Percentiles rank a stretch among this genome's conserved stretches.
Evolutionary conservation across 2,888 invertebrate species (phyloP).

Genomic region (Heliconius erato): DNA sequence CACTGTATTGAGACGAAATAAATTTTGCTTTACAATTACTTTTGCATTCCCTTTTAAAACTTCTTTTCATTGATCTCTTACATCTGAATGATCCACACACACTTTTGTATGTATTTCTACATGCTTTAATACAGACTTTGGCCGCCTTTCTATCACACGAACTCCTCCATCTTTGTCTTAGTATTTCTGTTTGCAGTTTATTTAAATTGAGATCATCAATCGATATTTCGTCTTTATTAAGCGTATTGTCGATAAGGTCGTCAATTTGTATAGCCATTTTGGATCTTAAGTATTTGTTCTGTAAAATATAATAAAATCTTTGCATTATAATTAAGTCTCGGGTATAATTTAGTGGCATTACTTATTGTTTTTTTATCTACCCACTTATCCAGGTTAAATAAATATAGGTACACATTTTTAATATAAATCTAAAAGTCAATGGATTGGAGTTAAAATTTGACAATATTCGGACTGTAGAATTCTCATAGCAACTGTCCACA

Average conservation of each 20-base stretch:
- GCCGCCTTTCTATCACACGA: slow-evolving; percentile 58
- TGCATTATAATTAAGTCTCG: too few species aligned
- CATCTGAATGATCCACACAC: slow-evolving; percentile 59
- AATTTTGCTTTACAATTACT: slow-evolving; percentile 57
- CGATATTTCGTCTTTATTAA: slow-evolving; percentile 21
- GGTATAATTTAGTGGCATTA: neutral
- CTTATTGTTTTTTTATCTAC: neutral
- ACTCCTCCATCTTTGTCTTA: slow-evolving; percentile 55
- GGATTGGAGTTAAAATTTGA: too few species aligned
- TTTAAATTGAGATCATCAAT: slow-evolving; percentile 48
- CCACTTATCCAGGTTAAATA: too few species aligned
- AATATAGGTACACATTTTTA: too few species aligned
- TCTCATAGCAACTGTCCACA: too few species aligned
- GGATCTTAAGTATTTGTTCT: slow-evolving; percentile 8
- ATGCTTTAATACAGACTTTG: slow-evolving; percentile 59
- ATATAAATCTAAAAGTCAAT: too few species aligned
- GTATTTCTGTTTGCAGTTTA: slow-evolving; percentile 45
- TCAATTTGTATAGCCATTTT: slow-evolving; percentile 5
- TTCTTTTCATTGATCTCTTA: slow-evolving; percentile 55
- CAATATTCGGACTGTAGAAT: too few species aligned
- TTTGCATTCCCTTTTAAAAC: slow-evolving; percentile 62
- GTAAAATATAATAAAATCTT: neutral
- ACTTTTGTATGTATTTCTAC: slow-evolving; percentile 53
- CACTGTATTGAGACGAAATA: slow-evolving; percentile 21
- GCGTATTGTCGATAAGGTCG: neutral